Evolutionary conservation across 2,113 vertebrate species (phyloP).

Genomic region (Paratilapia polleni): DNA sequence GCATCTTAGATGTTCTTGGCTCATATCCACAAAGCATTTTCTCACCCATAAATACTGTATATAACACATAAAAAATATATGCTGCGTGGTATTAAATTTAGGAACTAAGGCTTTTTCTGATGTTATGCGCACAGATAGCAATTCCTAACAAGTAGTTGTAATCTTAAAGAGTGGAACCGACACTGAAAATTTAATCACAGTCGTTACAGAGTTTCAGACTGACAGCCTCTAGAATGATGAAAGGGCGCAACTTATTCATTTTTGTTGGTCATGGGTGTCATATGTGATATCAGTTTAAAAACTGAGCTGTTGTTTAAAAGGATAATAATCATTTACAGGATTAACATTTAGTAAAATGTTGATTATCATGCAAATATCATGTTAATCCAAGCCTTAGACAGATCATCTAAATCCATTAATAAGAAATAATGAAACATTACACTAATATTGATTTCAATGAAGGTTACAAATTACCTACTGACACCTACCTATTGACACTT

Average conservation of each 20-base stretch:
- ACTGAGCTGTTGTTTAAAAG: background rate
- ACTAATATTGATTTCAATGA: background rate
- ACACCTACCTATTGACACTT: background rate
- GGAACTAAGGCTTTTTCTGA: slow-evolving; percentile 10
- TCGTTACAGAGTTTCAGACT: slow-evolving; percentile 2
- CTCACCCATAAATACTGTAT: slow-evolving; percentile 58
- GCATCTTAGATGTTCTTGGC: slow-evolving; percentile 35
- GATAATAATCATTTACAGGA: background rate
- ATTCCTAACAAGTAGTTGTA: slow-evolving; percentile 35
- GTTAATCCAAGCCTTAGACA: background rate
- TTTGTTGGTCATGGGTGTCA: background rate
- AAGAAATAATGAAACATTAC: background rate
- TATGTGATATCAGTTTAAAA: background rate
- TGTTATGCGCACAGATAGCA: background rate
- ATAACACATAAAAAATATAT: slow-evolving; percentile 44
- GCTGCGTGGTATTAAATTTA: slow-evolving; percentile 15
- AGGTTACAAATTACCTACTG: background rate
- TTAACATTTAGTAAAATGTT: background rate
- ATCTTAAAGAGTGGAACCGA: slow-evolving; percentile 7
- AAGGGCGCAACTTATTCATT: background rate
- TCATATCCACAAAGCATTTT: slow-evolving; percentile 49
- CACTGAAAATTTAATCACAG: slow-evolving; percentile 10
- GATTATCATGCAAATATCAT: background rate
- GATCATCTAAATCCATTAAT: background rate
- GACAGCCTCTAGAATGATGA: slow-evolving; percentile 21